A percentile compares a stretch with the other conserved stretches of the same genome.
Conservation (phyloP, 53 echinoderm and acorn worm species). For the Patiria pectinifera region DNA sequence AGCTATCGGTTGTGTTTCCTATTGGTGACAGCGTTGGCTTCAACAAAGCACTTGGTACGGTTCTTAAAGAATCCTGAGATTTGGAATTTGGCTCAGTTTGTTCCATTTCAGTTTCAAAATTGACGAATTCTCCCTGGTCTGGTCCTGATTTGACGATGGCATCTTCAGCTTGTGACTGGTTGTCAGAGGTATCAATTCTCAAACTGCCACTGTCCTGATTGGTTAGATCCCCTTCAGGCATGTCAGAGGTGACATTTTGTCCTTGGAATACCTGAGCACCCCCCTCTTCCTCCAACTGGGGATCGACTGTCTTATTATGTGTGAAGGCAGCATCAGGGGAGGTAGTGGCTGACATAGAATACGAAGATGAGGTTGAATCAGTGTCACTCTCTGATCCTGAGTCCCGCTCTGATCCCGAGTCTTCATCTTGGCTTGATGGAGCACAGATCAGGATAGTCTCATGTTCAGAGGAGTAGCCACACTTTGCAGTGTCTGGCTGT, state of each 20-base stretch:
- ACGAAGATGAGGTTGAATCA: background rate
- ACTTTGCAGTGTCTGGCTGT: conserved; percentile 23
- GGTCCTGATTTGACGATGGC: background rate
- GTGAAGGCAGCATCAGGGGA: background rate
- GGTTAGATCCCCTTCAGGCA: background rate
- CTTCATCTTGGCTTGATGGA: background rate
- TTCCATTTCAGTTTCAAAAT: background rate
- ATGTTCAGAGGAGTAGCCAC: conserved; percentile 16
- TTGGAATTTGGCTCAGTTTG: background rate
- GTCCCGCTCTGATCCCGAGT: background rate
- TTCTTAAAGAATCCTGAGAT: background rate
- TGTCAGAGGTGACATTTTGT: background rate
- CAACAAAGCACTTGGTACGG: background rate
- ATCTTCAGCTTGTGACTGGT: background rate
- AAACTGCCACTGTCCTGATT: background rate
- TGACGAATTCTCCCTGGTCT: background rate
- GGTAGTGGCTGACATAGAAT: background rate
- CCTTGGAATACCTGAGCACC: background rate
- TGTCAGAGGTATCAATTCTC: background rate
- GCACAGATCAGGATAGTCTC: background rate
- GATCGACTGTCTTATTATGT: background rate
- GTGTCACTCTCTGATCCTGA: background rate
- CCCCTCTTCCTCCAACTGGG: background rate
- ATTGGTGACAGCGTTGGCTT: background rate
- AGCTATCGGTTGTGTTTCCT: conserved; percentile 1